Percentiles rank a stretch among this genome's conserved stretches.
phyloP scores from a whole-genome alignment of 2,888 invertebrate species.

The Ophion slaviceki region DNA sequence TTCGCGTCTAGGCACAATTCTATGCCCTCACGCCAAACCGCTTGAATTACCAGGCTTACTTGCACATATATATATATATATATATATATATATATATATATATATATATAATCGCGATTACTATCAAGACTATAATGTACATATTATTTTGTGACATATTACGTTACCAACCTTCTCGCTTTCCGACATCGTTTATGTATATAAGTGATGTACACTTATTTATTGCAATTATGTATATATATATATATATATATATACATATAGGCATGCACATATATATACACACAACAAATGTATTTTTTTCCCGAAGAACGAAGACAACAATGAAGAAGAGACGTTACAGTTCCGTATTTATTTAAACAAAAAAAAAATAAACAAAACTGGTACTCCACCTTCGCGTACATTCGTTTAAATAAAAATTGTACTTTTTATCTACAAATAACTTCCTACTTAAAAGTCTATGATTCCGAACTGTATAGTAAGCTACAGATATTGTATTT shows the following conservation, averaged over 20 bases:
- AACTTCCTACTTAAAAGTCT: constrained; percentile 66
- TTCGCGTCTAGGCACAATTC: constrained; percentile 33
- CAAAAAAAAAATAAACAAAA: constrained; percentile 43
- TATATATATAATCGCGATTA: constrained; percentile 35
- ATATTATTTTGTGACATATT: constrained; percentile 53
- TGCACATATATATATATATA: constrained; percentile 15
- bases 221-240: constrained; percentile 8
- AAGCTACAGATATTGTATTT: constrained; percentile 62
- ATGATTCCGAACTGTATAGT: constrained; percentile 34
- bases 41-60: constrained; percentile 32
- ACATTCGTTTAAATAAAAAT: constrained; percentile 71
- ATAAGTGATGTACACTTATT: constrained; percentile 35
- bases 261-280: constrained; percentile 40
- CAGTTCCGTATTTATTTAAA: constrained; percentile 73
- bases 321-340: constrained; percentile 43
- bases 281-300: constrained; percentile 32
- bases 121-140: constrained; percentile 60
- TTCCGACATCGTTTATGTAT: constrained; percentile 50
- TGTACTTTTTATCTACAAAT: constrained; percentile 76
- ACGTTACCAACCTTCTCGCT: constrained; percentile 34
- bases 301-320: constrained; percentile 59
- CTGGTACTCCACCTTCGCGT: constrained; percentile 69
- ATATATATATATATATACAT: constrained; percentile 31
- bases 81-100: constrained; percentile 2
- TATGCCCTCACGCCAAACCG: constrained; percentile 1